A percentile compares a stretch with the other conserved stretches of the same genome.
These are phyloP conservation scores for Zygaena filipendulae DNA, from an alignment of 2,888 invertebrate species.

Conservation along the genomic window DNA sequence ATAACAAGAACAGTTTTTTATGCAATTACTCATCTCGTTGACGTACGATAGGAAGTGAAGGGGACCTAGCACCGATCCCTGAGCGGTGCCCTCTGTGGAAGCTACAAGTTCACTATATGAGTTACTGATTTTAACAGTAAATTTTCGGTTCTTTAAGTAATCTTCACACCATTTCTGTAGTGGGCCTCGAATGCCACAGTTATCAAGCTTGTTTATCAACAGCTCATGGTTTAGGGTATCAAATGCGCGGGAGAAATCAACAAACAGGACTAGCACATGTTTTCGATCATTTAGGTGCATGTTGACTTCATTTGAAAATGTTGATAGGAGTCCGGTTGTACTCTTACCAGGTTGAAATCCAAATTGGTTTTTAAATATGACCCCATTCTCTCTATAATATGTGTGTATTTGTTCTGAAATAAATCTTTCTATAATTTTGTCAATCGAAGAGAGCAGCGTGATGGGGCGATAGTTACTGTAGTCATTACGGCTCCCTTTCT, in stretches of 20 bases:
- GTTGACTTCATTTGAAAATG: constrained; percentile 15
- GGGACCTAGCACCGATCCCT: no score
- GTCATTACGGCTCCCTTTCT: constrained; percentile 10
- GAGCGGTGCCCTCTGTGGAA: constrained; percentile 11
- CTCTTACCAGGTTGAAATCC: constrained; percentile 8
- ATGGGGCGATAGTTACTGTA: constrained; percentile 15
- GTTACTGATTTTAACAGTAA: constrained; percentile 9
- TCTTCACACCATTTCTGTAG: constrained; percentile 11
- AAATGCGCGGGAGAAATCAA: no score
- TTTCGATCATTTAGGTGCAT: constrained; percentile 10
- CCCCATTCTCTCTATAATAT: constrained; percentile 6
- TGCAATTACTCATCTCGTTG: constrained; percentile 11
- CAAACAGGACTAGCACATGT: constrained; percentile 12
- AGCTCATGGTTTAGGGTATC: constrained; percentile 11
- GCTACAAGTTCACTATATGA: constrained; percentile 1
- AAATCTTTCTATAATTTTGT: constrained; percentile 13
- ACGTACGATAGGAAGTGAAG: constrained; percentile 15
- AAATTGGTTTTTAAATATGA: constrained; percentile 9
- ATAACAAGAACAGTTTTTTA: constrained; percentile 8
- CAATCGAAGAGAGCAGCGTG: constrained; percentile 15
- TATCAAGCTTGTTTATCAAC: constrained; percentile 8
- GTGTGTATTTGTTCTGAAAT: constrained; percentile 9
- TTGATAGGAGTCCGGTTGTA: constrained; percentile 7
- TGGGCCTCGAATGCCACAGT: constrained; percentile 12
- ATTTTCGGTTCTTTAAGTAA: constrained; percentile 10